Evolutionary conservation across 2,797 vertebrate genomes (phyloP).

Genomic region (Hylomyscus alleni): DNA sequence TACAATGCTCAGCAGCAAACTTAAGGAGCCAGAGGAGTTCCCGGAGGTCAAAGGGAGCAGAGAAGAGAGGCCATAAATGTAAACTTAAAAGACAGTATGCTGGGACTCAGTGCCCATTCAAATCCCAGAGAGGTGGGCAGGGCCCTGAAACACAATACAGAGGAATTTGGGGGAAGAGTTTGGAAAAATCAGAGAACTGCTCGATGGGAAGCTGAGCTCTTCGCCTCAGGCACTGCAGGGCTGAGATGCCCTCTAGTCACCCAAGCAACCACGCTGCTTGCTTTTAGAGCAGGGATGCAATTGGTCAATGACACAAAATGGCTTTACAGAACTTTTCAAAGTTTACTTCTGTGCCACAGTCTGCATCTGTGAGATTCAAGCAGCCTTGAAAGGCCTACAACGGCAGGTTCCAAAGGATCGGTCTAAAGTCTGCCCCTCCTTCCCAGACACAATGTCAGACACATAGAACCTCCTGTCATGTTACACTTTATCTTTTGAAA

Average conservation of each 20-base stretch:
- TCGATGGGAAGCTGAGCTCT: slow-evolving; percentile 79
- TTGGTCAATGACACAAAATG: slow-evolving; percentile 78
- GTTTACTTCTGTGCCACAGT: slow-evolving; percentile 81
- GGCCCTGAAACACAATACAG: slow-evolving; percentile 84
- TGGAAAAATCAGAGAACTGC: slow-evolving; percentile 83
- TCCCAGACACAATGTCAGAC: slow-evolving; percentile 84
- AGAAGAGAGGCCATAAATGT: slow-evolving; percentile 72
- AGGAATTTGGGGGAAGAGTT: slow-evolving; percentile 70
- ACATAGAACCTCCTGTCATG: slow-evolving; percentile 85
- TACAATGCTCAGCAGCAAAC: slow-evolving; percentile 74
- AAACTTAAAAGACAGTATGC: slow-evolving; percentile 75
- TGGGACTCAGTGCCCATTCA: slow-evolving; percentile 62
- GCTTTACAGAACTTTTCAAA: slow-evolving; percentile 83
- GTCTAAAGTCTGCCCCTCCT: slow-evolving; percentile 76
- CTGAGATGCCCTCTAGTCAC: slow-evolving; percentile 84
- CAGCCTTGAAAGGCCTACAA: slow-evolving; percentile 74
- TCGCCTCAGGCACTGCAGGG: slow-evolving; percentile 83
- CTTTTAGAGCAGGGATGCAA: slow-evolving; percentile 81
- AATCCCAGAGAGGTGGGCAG: slow-evolving; percentile 78
- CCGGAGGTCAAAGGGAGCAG: slow-evolving; percentile 73
- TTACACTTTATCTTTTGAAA: slow-evolving; percentile 88
- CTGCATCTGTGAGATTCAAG: slow-evolving; percentile 64
- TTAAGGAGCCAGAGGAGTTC: slow-evolving; percentile 78
- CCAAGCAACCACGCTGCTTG: slow-evolving; percentile 78
- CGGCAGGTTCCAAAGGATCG: slow-evolving; percentile 84